Conservation (phyloP, 1,140 invertebrate genomes). For the Teleogryllus occipitalis region DNA sequence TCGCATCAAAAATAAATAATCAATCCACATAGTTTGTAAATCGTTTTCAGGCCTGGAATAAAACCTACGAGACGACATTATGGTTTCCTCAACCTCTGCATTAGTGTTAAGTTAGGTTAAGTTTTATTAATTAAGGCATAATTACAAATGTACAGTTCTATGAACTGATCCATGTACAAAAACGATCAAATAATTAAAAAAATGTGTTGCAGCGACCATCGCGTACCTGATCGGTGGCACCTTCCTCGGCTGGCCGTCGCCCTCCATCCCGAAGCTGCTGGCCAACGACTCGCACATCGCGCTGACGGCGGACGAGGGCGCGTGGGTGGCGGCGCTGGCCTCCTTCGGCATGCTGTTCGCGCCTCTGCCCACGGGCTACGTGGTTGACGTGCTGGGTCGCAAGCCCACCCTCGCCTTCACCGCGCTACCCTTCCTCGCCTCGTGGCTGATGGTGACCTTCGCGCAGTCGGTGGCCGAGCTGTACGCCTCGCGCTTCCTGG, state of each 20-base stretch:
- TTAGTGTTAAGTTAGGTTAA: no score
- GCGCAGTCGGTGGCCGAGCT: constrained; percentile 24
- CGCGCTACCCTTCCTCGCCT: constrained; percentile 14
- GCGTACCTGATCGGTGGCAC: constrained; percentile 33
- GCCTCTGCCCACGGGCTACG: constrained; percentile 30
- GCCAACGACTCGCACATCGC: constrained; percentile 38
- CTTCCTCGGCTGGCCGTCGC: constrained; percentile 46
- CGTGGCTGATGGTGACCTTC: constrained; percentile 6
- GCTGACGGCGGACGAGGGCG: constrained; percentile 47
- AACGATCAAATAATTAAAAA: no score
- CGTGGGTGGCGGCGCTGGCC: constrained; percentile 53
- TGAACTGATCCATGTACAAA: no score
- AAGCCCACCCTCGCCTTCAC: constrained; percentile 22
- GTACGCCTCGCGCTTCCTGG: constrained; percentile 44
- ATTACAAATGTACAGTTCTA: no score
- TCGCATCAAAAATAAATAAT: no score
- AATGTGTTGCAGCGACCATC: constrained; percentile 34
- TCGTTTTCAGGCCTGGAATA: no score
- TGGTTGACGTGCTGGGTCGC: constrained; percentile 25
- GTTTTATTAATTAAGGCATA: no score
- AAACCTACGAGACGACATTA: no score
- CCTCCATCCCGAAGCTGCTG: constrained; percentile 44
- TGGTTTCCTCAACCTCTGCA: no score
- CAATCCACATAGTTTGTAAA: no score
- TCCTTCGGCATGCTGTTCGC: constrained; percentile 41